Base-by-base conservation (phyloP, 2,888 invertebrate species). In the Gandaritis pyraliata region DNA sequence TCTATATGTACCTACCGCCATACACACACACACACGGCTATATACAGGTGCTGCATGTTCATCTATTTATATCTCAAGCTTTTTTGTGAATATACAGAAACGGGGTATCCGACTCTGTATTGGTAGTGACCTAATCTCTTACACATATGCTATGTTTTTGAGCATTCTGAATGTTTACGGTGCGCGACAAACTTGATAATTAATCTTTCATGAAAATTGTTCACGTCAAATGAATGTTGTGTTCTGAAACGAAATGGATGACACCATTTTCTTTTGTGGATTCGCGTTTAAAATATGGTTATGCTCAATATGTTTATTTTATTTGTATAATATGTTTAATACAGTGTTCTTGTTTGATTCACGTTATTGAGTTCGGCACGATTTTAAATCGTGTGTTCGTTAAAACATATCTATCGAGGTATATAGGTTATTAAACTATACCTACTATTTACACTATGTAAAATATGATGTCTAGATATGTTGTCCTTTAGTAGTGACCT, bases 51-150 rank as follows among this genome's bases (percentile, higher is more conserved):
- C 68, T 72, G 76, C 76, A 77, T 73, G 76, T 76, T 71, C 62
- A 38, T 77, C 80, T 87, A 86, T 85, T 83, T 83, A 75, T 81
- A 78, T 65, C 72, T 48, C 59, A 80, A 79, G 77, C 81, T 82
- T 85, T 80, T 82, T 82, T 83, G 72, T 76, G 70, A 71, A 77
- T 76, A n/a, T 74, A 78, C 78, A 71, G 33, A 23, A 23, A 23
- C 3, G 64, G 52, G 47, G 65, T 59, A 64, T 66, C 51, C 63
- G 61, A 73, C 68, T 74, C 63, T 72, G 72, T 55, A 36, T 52
- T 45, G 29, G 55, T 74, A 75, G 76, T 77, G 74, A 77, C 72
- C 76, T 78, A 75, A 77, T 79, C 72, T 71, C 64, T 65, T 43
- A 43, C 64, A 51, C 46, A 39, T 18, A 60, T 30, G 45, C 29